phyloP scores from a whole-genome alignment of 2,797 vertebrate species.

The Acanthurus lineatus region DNA sequence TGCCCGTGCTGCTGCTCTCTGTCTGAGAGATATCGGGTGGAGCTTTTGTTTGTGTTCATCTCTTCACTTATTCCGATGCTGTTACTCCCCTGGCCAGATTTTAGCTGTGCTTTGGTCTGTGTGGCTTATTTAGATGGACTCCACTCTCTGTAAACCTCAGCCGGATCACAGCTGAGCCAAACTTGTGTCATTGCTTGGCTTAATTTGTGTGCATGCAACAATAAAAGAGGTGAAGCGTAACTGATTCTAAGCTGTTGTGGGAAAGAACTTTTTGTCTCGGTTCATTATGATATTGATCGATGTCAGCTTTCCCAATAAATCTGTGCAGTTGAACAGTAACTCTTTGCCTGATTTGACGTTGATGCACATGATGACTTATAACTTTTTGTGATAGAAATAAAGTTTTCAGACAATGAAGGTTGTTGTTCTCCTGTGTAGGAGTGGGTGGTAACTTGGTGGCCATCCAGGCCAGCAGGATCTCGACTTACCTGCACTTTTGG shows the following conservation, averaged over 20 bases:
- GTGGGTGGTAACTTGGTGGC: constrained; percentile 97
- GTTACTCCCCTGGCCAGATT: constrained; percentile 14
- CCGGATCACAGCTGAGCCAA: constrained; percentile 14
- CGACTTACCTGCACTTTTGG: constrained; percentile 95
- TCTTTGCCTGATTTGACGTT: not conserved
- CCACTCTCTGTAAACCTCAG: constrained; percentile 2
- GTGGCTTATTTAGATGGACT: constrained; percentile 7
- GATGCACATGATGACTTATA: not conserved
- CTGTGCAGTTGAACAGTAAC: not conserved
- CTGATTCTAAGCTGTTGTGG: constrained; percentile 17
- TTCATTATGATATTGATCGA: constrained; percentile 2
- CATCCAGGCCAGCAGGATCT: constrained; percentile 96
- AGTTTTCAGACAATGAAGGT: not conserved
- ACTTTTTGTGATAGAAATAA: not conserved
- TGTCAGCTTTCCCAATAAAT: not conserved
- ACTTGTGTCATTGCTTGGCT: constrained; percentile 27
- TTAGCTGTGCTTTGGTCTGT: not conserved
- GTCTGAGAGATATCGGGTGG: not conserved
- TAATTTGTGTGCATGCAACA: constrained; percentile 6
- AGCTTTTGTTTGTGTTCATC: constrained; percentile 24
- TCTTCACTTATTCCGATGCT: not conserved
- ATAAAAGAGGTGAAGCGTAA: constrained; percentile 15
- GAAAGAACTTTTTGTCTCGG: constrained; percentile 20
- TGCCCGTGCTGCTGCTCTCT: not conserved
- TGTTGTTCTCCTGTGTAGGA: constrained; percentile 79